Percentiles rank a stretch among this genome's conserved stretches.
Evolutionary conservation across 2,888 invertebrate genomes (phyloP).

Genomic region (Cancer borealis): DNA sequence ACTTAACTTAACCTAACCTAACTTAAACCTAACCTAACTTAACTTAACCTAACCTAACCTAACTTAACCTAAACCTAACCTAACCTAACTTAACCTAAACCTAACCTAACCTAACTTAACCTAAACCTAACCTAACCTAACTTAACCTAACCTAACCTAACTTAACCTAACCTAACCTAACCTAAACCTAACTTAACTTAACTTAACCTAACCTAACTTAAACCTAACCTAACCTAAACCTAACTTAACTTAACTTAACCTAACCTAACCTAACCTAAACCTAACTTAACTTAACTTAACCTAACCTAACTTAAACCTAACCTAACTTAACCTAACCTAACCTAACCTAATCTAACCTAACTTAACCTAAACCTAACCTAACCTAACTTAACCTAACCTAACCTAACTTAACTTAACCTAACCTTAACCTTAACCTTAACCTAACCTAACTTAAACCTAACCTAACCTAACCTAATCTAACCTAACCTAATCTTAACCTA

Average conservation of each 20-base stretch:
- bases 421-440: neutral
- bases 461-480: neutral
- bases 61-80: no score
- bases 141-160: neutral
- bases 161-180: neutral
- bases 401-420: no score
- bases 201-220: neutral
- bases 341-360: no score
- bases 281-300: no score
- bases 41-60: no score
- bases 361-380: neutral
- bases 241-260: neutral
- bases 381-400: no score
- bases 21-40: no score
- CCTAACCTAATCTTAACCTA: neutral
- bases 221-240: neutral
- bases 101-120: no score
- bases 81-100: no score
- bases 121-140: no score
- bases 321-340: no score
- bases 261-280: neutral
- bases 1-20: no score
- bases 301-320: neutral
- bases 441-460: neutral
- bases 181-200: neutral